Conservation (phyloP, 2,113 vertebrate genomes). For the Rhombomys opimus region DNA sequence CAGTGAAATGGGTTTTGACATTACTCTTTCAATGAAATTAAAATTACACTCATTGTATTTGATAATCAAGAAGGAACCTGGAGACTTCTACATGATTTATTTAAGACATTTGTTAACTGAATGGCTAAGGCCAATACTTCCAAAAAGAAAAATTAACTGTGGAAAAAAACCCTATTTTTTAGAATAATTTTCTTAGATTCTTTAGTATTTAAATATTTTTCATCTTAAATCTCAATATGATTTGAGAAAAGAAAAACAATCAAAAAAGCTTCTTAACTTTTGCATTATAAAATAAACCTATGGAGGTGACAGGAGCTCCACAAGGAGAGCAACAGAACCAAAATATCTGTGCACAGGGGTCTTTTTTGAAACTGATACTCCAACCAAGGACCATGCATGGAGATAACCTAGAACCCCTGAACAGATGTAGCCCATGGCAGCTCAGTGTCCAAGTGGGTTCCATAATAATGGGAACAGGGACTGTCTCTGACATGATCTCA, state of each 20-base stretch:
- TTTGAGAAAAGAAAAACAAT: not conserved
- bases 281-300: not conserved
- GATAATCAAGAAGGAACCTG: slow-evolving; percentile 3
- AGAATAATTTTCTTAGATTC: slow-evolving; percentile 28
- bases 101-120: not conserved
- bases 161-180: not conserved
- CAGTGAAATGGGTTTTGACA: slow-evolving; percentile 34
- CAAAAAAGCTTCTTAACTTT: not conserved
- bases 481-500: too few species aligned
- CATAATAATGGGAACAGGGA: too few species aligned
- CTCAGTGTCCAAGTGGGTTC: too few species aligned
- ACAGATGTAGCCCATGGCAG: too few species aligned
- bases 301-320: too few species aligned
- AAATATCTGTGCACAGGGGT: too few species aligned
- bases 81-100: not conserved
- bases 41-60: slow-evolving; percentile 19
- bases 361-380: too few species aligned
- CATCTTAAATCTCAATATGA: slow-evolving; percentile 3
- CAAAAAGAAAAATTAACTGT: not conserved
- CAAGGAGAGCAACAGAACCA: too few species aligned
- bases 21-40: slow-evolving; percentile 15
- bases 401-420: too few species aligned
- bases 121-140: slow-evolving; percentile 18
- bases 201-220: slow-evolving; percentile 43
- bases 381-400: too few species aligned